phyloP scores from a whole-genome alignment of 2,113 vertebrate genomes.

The Perca fluviatilis region DNA sequence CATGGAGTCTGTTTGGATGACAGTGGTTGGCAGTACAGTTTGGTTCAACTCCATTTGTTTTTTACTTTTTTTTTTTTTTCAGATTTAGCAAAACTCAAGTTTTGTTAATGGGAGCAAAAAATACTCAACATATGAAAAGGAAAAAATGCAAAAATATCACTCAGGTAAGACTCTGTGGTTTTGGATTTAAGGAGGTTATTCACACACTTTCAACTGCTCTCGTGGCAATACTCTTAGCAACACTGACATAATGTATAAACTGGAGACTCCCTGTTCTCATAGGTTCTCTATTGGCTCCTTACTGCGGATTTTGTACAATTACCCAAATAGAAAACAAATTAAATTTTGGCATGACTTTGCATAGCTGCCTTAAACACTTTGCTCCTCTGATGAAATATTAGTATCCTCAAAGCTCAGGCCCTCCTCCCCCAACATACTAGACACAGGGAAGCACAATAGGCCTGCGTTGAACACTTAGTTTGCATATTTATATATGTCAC shows the following conservation, averaged over 20 bases:
- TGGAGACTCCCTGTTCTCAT: neutral
- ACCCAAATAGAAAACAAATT: neutral
- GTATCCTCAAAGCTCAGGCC: slow-evolving; percentile 13
- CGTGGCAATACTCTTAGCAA: slow-evolving; percentile 35
- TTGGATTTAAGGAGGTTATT: slow-evolving; percentile 26
- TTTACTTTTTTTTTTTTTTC: slow-evolving; percentile 17
- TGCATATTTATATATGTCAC: slow-evolving; percentile 59
- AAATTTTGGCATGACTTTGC: slow-evolving; percentile 66
- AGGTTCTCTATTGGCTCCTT: slow-evolving; percentile 22
- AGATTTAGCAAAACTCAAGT: slow-evolving; percentile 31
- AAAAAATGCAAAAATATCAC: slow-evolving; percentile 37
- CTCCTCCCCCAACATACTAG: neutral
- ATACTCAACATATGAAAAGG: slow-evolving; percentile 26
- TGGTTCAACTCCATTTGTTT: slow-evolving; percentile 36
- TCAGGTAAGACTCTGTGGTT: slow-evolving; percentile 54
- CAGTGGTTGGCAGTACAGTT: slow-evolving; percentile 33
- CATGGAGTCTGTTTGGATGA: slow-evolving; percentile 8
- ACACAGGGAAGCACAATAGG: slow-evolving; percentile 35
- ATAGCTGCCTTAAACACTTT: slow-evolving; percentile 63
- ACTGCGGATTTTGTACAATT: slow-evolving; percentile 16
- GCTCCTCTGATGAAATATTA: neutral
- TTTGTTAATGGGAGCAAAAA: slow-evolving; percentile 9
- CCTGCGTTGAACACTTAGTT: slow-evolving; percentile 52
- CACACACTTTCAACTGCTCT: slow-evolving; percentile 2
- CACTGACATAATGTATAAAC: slow-evolving; percentile 42